Percentiles rank a stretch among this genome's conserved stretches.
These are phyloP conservation scores for Cairina moschata DNA, from an alignment of 2,113 vertebrate species.

Conservation along the genomic window DNA sequence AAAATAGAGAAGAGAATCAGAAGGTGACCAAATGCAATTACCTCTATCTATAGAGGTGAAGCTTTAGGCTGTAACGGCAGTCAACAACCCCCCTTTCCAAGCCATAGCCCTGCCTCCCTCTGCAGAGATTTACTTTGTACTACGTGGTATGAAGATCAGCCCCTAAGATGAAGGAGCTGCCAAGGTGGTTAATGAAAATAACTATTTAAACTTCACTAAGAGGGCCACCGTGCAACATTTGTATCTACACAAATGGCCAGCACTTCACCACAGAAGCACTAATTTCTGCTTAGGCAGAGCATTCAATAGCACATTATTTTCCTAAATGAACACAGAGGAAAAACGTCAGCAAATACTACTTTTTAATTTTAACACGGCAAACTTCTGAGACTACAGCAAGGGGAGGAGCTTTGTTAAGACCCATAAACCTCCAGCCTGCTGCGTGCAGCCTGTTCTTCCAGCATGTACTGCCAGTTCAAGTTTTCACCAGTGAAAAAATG, in stretches of 20 bases:
- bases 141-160: neutral
- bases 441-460: neutral
- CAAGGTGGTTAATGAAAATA: neutral
- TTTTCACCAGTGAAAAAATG: neutral
- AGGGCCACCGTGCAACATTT: neutral
- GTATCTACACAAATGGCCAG: neutral
- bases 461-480: rapidly evolving
- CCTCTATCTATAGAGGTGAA: neutral
- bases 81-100: neutral
- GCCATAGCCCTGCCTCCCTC: neutral
- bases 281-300: neutral
- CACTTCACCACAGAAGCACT: neutral
- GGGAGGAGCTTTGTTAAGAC: neutral
- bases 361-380: neutral
- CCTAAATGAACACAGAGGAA: neutral
- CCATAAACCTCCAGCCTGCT: neutral
- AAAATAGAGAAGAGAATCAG: neutral
- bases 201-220: neutral
- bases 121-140: neutral
- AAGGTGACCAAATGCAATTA: neutral
- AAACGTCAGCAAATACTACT: neutral
- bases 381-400: neutral
- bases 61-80: neutral
- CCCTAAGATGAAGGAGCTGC: neutral
- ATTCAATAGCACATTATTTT: neutral